These are phyloP conservation scores for Leptinotarsa lineolata DNA, from an alignment of 1,140 invertebrate genomes.

Conservation along the genomic window DNA sequence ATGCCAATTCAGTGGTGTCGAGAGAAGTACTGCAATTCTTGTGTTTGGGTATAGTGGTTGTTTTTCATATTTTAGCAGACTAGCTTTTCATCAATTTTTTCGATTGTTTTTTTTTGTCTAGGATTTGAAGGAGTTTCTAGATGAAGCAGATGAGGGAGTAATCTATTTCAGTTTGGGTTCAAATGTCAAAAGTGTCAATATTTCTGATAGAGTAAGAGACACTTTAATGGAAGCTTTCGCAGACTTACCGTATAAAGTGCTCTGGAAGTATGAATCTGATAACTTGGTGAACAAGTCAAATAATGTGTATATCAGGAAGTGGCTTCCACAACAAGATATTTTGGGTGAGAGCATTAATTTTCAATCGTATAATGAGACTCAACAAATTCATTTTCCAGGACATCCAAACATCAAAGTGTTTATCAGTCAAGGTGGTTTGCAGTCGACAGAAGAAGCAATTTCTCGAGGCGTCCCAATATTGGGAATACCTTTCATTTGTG, in stretches of 20 bases:
- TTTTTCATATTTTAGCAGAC: too few relatives aligned
- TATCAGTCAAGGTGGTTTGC: constrained; percentile 60
- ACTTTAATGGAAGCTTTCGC: constrained; percentile 57
- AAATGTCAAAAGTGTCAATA: constrained; percentile 53
- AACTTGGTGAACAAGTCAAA: constrained; percentile 58
- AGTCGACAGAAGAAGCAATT: constrained; percentile 59
- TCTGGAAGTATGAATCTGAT: constrained; percentile 61
- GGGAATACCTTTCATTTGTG: constrained; percentile 55
- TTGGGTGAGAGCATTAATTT: constrained; percentile 58
- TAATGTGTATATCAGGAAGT: constrained; percentile 68
- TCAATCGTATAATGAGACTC: not conserved
- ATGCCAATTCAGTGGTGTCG: too few relatives aligned
- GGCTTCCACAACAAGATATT: constrained; percentile 74
- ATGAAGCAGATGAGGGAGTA: constrained; percentile 54
- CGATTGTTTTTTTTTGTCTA: constrained; percentile 15
- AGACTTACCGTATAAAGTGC: constrained; percentile 56
- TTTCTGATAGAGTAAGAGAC: constrained; percentile 52
- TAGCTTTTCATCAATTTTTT: too few relatives aligned
- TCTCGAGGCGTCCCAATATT: constrained; percentile 60
- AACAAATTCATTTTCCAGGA: constrained; percentile 40
- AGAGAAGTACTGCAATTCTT: too few relatives aligned
- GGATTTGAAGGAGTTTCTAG: constrained; percentile 52
- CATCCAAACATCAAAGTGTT: constrained; percentile 57
- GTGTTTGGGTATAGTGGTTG: too few relatives aligned
- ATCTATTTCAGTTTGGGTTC: constrained; percentile 63